Percentiles rank a stretch among this genome's conserved stretches.
Evolutionary conservation across 2,113 vertebrate species (phyloP).

Genomic region (Beaufortia kweichowensis): DNA sequence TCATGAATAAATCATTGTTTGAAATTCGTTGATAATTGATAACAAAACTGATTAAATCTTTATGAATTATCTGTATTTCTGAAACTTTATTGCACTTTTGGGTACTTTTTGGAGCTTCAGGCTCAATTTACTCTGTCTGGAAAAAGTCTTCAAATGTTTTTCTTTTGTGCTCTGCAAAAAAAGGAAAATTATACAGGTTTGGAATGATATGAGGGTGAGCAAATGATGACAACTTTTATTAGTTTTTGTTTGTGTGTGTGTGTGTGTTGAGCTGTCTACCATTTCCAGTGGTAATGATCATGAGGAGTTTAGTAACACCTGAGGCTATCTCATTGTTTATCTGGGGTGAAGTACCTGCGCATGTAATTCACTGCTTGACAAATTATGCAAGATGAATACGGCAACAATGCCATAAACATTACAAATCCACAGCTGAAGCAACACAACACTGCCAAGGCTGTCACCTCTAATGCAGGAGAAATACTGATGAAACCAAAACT

Average conservation of each 20-base stretch:
- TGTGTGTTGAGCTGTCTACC: constrained; percentile 4
- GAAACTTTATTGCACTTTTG: no score
- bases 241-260: constrained; percentile 7
- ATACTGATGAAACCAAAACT: constrained; percentile 31
- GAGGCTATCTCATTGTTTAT: constrained; percentile 22
- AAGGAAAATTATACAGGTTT: no score
- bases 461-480: constrained; percentile 23
- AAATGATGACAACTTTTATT: no score
- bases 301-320: constrained; percentile 38
- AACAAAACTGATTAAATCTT: no score
- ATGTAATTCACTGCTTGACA: constrained; percentile 14
- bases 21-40: no score
- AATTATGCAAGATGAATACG: constrained; percentile 38
- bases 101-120: no score
- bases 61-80: no score
- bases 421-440: constrained; percentile 4
- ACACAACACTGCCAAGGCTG: constrained; percentile 15
- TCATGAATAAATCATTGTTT: no score
- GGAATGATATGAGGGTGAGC: neutral
- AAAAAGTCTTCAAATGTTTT: no score
- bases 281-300: constrained; percentile 14
- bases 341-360: constrained; percentile 3
- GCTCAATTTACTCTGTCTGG: no score
- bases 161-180: no score
- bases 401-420: constrained; percentile 9